phyloP scores from a whole-genome alignment of 2,797 vertebrate species.

The Cossypha niveicapilla region DNA sequence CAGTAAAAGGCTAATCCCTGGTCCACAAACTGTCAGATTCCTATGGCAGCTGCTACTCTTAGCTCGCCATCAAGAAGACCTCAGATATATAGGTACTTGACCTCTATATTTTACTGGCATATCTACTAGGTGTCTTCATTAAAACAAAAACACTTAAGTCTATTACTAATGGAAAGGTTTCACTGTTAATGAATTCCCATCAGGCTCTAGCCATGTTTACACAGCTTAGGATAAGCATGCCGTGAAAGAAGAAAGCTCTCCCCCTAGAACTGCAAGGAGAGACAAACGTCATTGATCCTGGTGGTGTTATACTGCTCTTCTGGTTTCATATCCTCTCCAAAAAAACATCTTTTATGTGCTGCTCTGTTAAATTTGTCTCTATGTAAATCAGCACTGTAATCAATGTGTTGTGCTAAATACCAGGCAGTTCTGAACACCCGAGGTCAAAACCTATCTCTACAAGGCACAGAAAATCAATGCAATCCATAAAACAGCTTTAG shows the following conservation, averaged over 20 bases:
- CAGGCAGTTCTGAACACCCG: not conserved
- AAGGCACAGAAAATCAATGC: slow-evolving; percentile 36
- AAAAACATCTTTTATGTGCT: not conserved
- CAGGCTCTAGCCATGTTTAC: not conserved
- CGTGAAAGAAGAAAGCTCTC: not conserved
- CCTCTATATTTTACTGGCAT: not conserved
- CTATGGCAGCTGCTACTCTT: not conserved
- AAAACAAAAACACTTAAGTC: not conserved
- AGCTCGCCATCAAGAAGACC: not conserved
- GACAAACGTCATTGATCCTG: not conserved
- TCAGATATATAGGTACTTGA: not conserved
- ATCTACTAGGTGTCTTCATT: not conserved
- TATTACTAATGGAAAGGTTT: not conserved
- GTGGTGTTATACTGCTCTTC: not conserved
- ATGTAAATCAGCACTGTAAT: slow-evolving; percentile 37
- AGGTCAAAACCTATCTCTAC: slow-evolving; percentile 25
- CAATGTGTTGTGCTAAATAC: slow-evolving; percentile 42
- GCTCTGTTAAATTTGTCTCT: not conserved
- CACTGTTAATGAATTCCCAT: not conserved
- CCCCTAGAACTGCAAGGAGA: not conserved
- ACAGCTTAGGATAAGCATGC: not conserved
- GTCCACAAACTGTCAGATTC: not conserved
- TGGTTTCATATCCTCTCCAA: not conserved
- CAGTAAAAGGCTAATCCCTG: not conserved
- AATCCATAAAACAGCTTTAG: slow-evolving; percentile 51